Base-by-base conservation (phyloP, 2,888 invertebrate species). In the Melipona beecheii region DNA sequence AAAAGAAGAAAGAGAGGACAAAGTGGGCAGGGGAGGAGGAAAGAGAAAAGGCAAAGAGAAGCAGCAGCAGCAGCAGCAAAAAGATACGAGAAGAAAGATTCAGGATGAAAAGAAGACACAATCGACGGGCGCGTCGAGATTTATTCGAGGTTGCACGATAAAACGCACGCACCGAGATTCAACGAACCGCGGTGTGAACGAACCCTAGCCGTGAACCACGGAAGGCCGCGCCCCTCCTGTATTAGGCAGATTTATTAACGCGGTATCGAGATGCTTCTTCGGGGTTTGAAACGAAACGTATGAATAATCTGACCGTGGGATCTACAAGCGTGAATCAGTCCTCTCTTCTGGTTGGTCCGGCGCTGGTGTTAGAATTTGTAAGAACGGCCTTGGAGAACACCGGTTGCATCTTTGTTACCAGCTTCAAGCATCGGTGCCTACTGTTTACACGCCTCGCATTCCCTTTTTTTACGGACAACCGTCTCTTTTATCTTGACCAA, bases 161-260 rank as follows among this genome's bases (percentile, higher is more conserved):
- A 80, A 88, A 84, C 75, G 66, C 76, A 72, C 66, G 52, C 77
- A 58, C 64, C 24, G 60, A 64, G 65, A 62, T 43, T 60, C 71
- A 43, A 43, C 68, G 27, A 27, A 27, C 27, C 27, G 74, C 78
- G 76, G 78, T 89, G 89, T 85, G 88, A 90, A 88, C 81, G 83
- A 66, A 83, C 78, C 86, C 70, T 88, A 89, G 64, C 64, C 68
- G 78, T 80, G 82, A 54, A 81, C 74, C 79, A 70, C 66, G 70
- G 54, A 83, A 75, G 78, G 85, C 90, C 86, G 87, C 87, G 81
- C 87, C 87, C 80, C 90, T 90, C n/a, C n/a, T 87, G 88, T 88
- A 91, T 91, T 90, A 91, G 89, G 90, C 86, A 91, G 90, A 91
- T 91, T 91, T 91, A 90, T 90, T 91, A 89, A 90, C 81, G 84